Evolutionary conservation across 2,797 vertebrate species (phyloP).

Genomic region (Tenualosa thibaudeaui): DNA sequence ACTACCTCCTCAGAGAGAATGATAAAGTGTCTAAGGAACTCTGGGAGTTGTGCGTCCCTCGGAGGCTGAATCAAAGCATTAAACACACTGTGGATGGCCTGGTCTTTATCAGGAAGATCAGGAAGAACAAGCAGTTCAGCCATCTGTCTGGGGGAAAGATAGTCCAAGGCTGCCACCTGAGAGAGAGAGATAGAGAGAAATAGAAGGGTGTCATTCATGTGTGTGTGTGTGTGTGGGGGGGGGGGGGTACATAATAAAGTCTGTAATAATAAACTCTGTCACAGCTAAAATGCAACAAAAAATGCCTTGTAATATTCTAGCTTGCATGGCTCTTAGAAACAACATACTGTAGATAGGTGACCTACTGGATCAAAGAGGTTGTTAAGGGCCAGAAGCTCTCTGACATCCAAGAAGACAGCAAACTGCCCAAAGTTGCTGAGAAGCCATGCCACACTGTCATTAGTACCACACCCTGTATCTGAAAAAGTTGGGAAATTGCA

Average conservation of each 20-base stretch:
- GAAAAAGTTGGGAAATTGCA: not conserved
- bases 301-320: too few relatives aligned
- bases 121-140: constrained; percentile 24
- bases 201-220: not conserved
- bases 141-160: constrained; percentile 22
- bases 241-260: too few relatives aligned
- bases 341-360: not conserved
- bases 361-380: constrained; percentile 21
- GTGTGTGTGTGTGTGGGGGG: too few relatives aligned
- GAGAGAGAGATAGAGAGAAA: not conserved
- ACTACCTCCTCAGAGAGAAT: not conserved
- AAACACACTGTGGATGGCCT: constrained; percentile 29
- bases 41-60: not conserved
- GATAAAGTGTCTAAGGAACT: not conserved
- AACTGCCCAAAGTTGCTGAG: constrained; percentile 28
- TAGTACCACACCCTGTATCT: not conserved
- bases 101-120: not conserved
- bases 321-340: not conserved
- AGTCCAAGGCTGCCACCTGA: not conserved
- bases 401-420: constrained; percentile 1
- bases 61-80: constrained; percentile 21
- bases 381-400: not conserved
- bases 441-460: constrained; percentile 25
- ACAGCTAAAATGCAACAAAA: not conserved
- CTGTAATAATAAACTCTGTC: too few relatives aligned